Conservation (phyloP, 1,140 invertebrate genomes). For the Penaeus japonicus region DNA sequence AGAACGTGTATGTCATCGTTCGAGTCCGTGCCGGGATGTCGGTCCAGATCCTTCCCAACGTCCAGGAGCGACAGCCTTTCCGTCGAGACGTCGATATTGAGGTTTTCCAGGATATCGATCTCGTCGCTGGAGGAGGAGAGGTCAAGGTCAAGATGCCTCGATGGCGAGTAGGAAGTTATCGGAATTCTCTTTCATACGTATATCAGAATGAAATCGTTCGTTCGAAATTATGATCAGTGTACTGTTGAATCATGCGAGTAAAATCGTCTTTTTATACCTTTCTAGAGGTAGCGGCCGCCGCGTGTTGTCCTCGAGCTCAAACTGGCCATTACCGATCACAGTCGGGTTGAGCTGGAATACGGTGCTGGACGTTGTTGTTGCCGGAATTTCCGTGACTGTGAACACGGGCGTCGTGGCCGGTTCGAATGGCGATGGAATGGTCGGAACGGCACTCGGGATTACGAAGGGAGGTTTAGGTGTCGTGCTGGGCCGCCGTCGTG, state of each 20-base stretch:
- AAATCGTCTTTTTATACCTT: background rate
- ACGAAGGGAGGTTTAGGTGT: background rate
- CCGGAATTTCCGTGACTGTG: slow-evolving; percentile 17
- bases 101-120: background rate
- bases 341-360: slow-evolving; percentile 24
- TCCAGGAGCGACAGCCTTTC: background rate
- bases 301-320: background rate
- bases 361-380: slow-evolving; percentile 17
- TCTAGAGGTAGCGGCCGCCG: background rate
- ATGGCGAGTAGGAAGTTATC: too few relatives aligned
- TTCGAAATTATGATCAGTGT: too few relatives aligned
- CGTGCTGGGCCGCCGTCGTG: too few relatives aligned
- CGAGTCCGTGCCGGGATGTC: slow-evolving; percentile 31
- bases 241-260: background rate
- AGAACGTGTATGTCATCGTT: slow-evolving; percentile 44
- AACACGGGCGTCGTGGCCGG: slow-evolving; percentile 29
- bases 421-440: background rate
- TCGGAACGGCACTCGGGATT: background rate
- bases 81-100: background rate
- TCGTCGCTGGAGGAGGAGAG: background rate
- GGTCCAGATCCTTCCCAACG: background rate
- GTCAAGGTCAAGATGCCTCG: background rate
- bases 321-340: slow-evolving; percentile 13
- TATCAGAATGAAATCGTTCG: too few relatives aligned
- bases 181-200: too few relatives aligned